Evolutionary conservation across 2,888 invertebrate species (phyloP), one percentile per base, ranked within the genome.

Genomic region (Xiphydria camelus): DNA sequence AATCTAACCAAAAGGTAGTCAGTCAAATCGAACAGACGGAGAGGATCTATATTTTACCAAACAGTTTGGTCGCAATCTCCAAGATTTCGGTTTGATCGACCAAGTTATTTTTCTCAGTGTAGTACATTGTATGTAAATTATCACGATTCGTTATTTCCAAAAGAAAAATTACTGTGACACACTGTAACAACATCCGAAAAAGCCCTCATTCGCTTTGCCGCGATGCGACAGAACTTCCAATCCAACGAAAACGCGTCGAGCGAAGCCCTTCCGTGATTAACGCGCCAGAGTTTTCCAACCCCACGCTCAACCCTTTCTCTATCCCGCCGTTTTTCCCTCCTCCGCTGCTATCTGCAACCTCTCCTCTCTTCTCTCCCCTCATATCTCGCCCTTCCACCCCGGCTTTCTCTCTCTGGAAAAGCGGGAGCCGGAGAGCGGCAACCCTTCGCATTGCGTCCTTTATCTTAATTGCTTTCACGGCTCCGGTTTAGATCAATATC

Each of bases 401-500:
- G 23, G 23, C 23, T 6, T 7, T 62, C 57, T 44, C 51, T 37
- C 51, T 53, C 43, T 47, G 23, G 59, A 64, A 63, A 64, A 62
- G 55, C 61, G 57, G 49, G 47, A 45, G 15, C 51, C 51, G 42
- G 59, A 57, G 64, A 29, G 60, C 68, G 69, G 68, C 69, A 70
- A 71, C 71, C 71, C 69, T 71, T 71, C 71, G 71, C n/a, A n/a
- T 70, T 70, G 67, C 68, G 68, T 68, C 62, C 68, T 70, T 71
- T 71, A 71, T 71, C 71, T 71, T 71, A 71, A 71, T 71, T 71
- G 71, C 71, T 70, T 69, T 71, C 66, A 69, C 67, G 66, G 65
- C 64, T 63, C 65, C 61, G 66, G 65, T 71, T 71, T 70, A 71
- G 71, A 71, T 71, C 71, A 71, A 71, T 71, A 71, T 70, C 61